Base-by-base conservation (phyloP, 2,113 vertebrate species). In the Zosterops pallidus region DNA sequence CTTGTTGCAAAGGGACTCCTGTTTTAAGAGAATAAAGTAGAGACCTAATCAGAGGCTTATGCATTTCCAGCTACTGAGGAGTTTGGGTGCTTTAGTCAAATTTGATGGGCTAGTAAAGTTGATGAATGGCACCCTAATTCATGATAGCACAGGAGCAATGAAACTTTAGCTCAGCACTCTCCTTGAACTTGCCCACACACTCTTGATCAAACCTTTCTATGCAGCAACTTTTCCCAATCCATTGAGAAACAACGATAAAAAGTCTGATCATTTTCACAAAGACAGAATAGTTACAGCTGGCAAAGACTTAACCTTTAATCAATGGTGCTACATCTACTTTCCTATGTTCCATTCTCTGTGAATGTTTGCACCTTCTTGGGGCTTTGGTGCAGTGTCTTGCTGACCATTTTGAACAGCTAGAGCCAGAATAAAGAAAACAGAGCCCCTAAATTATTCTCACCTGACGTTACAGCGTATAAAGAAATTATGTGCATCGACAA, bases 401-500 rank as follows among this genome's bases (percentile, higher is more conserved):
- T 77, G 44, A 29, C 37, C 2, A 0, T 74, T 69, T 56, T 23
- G 37, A 56, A 49, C 22, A 22, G 4, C 7, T 46, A 20, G 18
- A 59, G 39, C 7, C 62, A 49, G 26, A 78, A 52, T 22, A 70
- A 65, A 62, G 16, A 29, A 55, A 80, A 31, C 3, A 4, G 4
- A 62, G 3, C 9, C 57, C 47, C 53, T 49, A 41, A 68, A 44
- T 72, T 44, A 29, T 64, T 81, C 47, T 12, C 5, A 20, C 9
- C 12, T 15, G 53, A 5, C 9, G 9, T 29, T 50, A 22, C 3
- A n/a, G 41, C 8, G 4, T 17, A 11, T 7, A 59, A 29, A 68
- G 25, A 14, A 55, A 41, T 71, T 23, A 13, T 11, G 4, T 37
- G 6, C 13, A 31, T 50, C 0, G 0, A 55, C 17, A 55, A 70